Evolutionary conservation across 2,797 vertebrate genomes (phyloP), one percentile per base, ranked within the genome.

Genomic region (Halcyon smyrnensis): DNA sequence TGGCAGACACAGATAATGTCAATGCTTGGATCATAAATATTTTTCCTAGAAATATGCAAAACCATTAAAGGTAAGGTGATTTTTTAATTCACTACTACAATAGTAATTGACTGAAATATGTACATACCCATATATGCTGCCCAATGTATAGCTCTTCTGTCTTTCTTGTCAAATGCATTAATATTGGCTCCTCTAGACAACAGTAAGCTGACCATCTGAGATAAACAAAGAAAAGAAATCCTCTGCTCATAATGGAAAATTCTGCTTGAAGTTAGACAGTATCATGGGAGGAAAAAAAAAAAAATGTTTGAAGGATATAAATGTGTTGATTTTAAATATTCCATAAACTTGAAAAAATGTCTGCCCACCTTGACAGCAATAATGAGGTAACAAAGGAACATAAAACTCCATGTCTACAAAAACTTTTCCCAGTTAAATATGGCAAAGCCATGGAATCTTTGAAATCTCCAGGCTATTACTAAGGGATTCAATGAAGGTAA

Each of bases 111-210:
- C 36, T 46, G n/a, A 78, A 94, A 84, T 70, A 68, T 4, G 27
- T 95, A 97, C 98, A 96, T 99, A 99, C 99, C 99, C 99, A 99
- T 99, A 97, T 99, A 99, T 45, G 99, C 99, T 78, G 99, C 99
- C 99, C 99, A 99, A 93, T 99, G 99, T 96, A 99, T 99, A 65
- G 99, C 99, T 91, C 99, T 98, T n/a, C 99, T 98, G 96, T 99
- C 99, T 97, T 99, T 99, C 98, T 99, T 99, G 97, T 99, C 99
- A 97, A 99, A 99, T 87, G 99, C 99, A 96, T 99, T 99, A 96
- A 99, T 99, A 97, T 99, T 99, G 97, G 99, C 99, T 96, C 99
- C 99, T 98, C 99, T 99, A 93, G 99, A 99, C 95, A 99, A 98
- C 60, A 99, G 97, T 65, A 99, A 98, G 97, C 98, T 99, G 97